Evolutionary conservation across 2,113 vertebrate species (phyloP), one percentile per base, ranked within the genome.

Genomic region (Peucedramus taeniatus): DNA sequence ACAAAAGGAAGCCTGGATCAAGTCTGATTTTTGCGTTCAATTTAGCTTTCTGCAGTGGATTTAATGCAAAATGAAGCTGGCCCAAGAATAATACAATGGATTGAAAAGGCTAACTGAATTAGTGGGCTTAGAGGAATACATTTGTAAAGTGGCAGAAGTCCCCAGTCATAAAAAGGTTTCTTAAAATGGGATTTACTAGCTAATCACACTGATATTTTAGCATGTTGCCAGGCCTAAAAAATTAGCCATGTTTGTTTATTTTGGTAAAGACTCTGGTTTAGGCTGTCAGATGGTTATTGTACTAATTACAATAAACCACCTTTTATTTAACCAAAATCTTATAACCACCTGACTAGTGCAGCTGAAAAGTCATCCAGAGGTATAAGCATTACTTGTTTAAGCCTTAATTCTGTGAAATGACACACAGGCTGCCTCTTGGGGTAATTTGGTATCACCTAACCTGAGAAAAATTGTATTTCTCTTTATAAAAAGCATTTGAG

Each of bases 21-120:
- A 97, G 97, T 98, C 98, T 98, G 97, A 98, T 98, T 98, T 98
- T 97, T 98, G 97, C 96, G 96, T 98, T 98, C 97, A 98, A 98
- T 98, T 98, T 98, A 98, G 98, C 98, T 98, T 98, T 98, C 98
- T 97, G 96, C 98, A 97, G 97, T 98, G 97, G 98, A 98, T 98
- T 98, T 98, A 98, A 98, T 98, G 98, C 98, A 98, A 98, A 98
- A 98, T 98, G 98, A 98, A 98, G 98, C 98, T 98, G 97, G 98
- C 97, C 97, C 98, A 97, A 97, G 98, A 98, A 98, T 98, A 98
- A 98, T 98, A 98, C 98, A 98, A 98, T 98, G 97, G 98, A 98
- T 98, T 98, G 98, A 98, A 98, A 98, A 98, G 98, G 98, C 98
- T 98, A 98, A 98, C 98, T 98, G 98, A 98, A 98, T 98, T 98